Percentiles rank a stretch among this genome's conserved stretches.
phyloP scores from a whole-genome alignment of 2,113 vertebrate species.

The Gulo gulo region DNA sequence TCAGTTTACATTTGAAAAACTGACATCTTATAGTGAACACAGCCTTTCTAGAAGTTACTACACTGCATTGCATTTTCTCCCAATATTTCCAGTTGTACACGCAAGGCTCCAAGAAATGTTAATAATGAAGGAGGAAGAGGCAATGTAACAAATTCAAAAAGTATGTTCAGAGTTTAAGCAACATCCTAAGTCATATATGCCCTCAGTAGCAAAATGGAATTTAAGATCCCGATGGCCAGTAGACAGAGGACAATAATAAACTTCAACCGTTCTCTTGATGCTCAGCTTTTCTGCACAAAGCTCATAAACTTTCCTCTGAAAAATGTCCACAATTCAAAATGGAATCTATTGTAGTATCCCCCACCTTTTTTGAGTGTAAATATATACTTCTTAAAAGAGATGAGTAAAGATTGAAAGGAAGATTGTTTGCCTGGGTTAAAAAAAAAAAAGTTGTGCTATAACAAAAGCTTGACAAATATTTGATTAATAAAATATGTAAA shows the following conservation, averaged over 20 bases:
- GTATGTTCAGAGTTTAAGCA: neutral
- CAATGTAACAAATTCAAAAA: neutral
- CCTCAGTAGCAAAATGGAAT: neutral
- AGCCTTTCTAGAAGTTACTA: neutral
- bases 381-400: neutral
- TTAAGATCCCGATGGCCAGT: neutral
- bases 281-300: neutral
- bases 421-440: neutral
- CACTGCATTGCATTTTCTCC: neutral
- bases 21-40: neutral
- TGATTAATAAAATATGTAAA: neutral
- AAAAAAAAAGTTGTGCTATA: neutral
- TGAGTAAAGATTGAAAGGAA: neutral
- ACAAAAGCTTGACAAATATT: neutral
- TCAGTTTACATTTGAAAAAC: constrained; percentile 20
- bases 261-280: neutral
- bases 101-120: neutral
- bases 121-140: neutral
- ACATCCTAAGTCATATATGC: neutral
- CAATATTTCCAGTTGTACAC: neutral
- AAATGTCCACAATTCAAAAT: neutral
- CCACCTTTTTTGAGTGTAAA: neutral
- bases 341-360: neutral
- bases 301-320: neutral
- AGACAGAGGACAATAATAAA: neutral